Evolutionary conservation across 2,797 vertebrate species (phyloP).

Genomic region (Hapalemur alaotrensis): DNA sequence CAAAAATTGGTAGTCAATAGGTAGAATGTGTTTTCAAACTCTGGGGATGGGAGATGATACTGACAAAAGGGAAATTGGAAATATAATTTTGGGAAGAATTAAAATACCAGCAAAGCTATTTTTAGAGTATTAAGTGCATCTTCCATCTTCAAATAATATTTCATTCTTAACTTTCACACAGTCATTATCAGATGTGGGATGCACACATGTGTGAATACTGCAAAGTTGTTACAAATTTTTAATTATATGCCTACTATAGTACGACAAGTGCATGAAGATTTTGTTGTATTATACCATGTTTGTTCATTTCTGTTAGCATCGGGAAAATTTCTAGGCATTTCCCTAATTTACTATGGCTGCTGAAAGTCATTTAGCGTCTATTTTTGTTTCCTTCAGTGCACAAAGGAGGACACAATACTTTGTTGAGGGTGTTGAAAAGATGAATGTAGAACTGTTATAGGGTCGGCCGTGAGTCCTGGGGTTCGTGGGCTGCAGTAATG

Average conservation of each 20-base stretch:
- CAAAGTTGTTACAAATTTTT: background rate
- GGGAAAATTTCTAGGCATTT: background rate
- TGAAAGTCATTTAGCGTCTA: background rate
- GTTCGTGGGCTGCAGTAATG: background rate
- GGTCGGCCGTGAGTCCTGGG: background rate
- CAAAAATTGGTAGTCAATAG: background rate
- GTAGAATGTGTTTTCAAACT: background rate
- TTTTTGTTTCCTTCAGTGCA: background rate
- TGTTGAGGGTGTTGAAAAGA: background rate
- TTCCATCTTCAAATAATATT: background rate
- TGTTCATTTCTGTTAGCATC: background rate
- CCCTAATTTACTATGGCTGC: background rate
- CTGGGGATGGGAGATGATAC: background rate
- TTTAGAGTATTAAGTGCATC: background rate
- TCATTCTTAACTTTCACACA: background rate
- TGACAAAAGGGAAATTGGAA: background rate
- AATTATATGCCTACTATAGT: too few relatives aligned
- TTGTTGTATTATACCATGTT: background rate
- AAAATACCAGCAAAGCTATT: background rate
- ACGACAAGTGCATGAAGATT: background rate
- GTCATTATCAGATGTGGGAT: fast-evolving
- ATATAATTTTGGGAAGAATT: background rate
- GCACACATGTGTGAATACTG: fast-evolving
- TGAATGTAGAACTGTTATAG: fast-evolving
- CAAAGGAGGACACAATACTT: background rate